Conservation (phyloP, 2,113 vertebrate species). For the Phalacrocorax carbo region DNA sequence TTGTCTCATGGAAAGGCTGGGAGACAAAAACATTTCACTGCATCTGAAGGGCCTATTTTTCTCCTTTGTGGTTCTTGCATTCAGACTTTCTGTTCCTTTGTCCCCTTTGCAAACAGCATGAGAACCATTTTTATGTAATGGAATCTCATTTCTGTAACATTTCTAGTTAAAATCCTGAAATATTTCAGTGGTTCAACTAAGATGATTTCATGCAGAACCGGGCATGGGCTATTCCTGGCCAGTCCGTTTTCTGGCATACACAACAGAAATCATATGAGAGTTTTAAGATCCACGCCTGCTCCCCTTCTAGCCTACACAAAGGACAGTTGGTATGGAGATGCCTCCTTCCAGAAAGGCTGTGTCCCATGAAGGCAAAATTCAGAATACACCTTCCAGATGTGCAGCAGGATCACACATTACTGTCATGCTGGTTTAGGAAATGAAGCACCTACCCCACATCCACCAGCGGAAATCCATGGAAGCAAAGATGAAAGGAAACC, state of each 20-base stretch:
- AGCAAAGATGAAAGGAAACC: neutral
- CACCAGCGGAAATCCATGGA: neutral
- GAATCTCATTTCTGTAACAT: neutral
- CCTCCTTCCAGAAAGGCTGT: neutral
- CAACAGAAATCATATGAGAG: neutral
- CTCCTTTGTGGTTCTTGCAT: neutral
- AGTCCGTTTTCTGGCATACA: neutral
- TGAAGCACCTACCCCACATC: neutral
- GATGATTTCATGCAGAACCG: neutral
- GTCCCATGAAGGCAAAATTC: neutral
- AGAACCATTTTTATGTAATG: neutral
- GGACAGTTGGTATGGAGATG: neutral
- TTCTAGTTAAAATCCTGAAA: neutral
- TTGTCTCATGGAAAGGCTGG: neutral
- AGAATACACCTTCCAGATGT: neutral
- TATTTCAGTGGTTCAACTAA: neutral
- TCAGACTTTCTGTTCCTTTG: neutral
- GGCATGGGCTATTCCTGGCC: neutral
- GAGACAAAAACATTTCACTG: neutral
- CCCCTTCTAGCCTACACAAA: neutral
- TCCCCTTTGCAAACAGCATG: neutral
- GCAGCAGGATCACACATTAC: neutral
- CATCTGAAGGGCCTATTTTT: neutral
- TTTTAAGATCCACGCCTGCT: neutral
- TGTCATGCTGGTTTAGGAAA: neutral